Evolutionary conservation across 2,888 invertebrate species (phyloP).

Genomic region (Caenorhabditis sp.): DNA sequence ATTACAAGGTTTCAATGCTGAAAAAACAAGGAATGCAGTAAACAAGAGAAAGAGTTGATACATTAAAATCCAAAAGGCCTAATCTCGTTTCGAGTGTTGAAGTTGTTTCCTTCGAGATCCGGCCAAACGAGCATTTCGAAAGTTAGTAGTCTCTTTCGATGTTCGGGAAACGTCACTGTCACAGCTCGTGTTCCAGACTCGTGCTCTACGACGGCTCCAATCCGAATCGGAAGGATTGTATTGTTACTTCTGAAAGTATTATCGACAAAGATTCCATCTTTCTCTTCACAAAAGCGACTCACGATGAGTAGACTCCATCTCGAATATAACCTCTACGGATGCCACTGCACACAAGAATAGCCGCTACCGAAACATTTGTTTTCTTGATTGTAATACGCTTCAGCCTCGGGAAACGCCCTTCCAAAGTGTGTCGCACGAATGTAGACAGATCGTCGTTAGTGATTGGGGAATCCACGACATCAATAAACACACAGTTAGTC

Average conservation of each 20-base stretch:
- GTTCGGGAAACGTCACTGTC: background rate
- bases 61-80: background rate
- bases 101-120: background rate
- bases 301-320: slow-evolving; percentile 1
- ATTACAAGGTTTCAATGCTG: too few species aligned
- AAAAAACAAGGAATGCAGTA: too few species aligned
- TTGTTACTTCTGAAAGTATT: slow-evolving; percentile 7
- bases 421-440: background rate
- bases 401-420: background rate
- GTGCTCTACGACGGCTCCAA: background rate
- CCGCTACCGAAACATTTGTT: background rate
- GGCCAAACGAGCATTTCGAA: slow-evolving; percentile 10
- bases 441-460: background rate
- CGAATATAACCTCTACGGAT: slow-evolving; percentile 3
- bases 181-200: background rate
- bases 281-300: background rate
- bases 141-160: background rate
- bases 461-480: background rate
- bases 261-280: background rate
- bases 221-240: background rate
- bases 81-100: background rate
- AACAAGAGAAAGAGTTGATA: too few species aligned
- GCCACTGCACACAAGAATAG: background rate
- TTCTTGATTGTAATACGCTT: background rate
- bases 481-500: background rate